phyloP scores from a whole-genome alignment of 2,113 vertebrate species.

The Apodemus speciosus region DNA sequence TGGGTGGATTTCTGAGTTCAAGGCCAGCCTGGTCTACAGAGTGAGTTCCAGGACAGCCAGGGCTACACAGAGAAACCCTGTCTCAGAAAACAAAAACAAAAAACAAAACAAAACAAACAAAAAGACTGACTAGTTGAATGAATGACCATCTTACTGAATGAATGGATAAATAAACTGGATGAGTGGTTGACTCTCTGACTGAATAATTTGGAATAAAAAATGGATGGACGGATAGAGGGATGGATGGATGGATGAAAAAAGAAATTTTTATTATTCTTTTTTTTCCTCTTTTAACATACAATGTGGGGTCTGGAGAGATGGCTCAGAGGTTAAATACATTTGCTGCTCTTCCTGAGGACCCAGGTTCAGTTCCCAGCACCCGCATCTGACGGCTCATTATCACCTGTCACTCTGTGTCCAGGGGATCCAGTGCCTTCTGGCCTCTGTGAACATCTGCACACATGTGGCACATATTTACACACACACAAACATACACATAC shows the following conservation, averaged over 20 bases:
- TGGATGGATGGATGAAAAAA: neutral
- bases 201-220: neutral
- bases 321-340: neutral
- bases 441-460: neutral
- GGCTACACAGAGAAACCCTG: too few species aligned
- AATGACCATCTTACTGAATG: neutral
- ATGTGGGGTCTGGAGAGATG: neutral
- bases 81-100: too few species aligned
- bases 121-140: neutral
- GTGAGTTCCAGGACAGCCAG: too few species aligned
- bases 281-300: neutral
- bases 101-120: too few species aligned
- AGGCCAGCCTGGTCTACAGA: too few species aligned
- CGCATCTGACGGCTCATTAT: neutral
- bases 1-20: neutral
- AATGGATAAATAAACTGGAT: neutral
- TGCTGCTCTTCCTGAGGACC: neutral
- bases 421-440: too few species aligned
- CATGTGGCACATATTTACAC: neutral
- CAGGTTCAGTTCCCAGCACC: neutral
- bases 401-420: neutral
- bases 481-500: neutral
- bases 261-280: neutral
- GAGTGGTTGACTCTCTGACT: neutral
- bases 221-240: neutral